Percentiles rank a stretch among this genome's conserved stretches.
Conservation (phyloP, 2,888 invertebrate species). For the Mycalesis mineus region DNA sequence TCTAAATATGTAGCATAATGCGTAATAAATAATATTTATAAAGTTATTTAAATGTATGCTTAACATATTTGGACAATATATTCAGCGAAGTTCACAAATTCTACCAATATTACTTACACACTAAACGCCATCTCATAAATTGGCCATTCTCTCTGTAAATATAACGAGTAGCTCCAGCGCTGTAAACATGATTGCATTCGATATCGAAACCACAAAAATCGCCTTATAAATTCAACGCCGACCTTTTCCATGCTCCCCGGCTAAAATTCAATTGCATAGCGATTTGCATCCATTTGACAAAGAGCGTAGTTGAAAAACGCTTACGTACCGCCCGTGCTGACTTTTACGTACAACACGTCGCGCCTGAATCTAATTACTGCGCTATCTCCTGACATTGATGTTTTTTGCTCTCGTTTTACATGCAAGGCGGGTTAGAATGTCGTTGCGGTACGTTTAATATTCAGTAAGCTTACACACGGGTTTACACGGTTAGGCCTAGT, state of each 20-base stretch:
- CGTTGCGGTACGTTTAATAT: conserved; percentile 1
- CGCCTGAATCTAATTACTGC: conserved; percentile 37
- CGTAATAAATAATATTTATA: no score
- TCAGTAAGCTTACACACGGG: neutral
- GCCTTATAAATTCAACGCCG: neutral
- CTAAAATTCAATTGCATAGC: conserved; percentile 27
- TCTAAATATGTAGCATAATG: no score
- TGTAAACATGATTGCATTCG: neutral
- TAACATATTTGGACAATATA: no score
- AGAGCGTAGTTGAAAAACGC: conserved; percentile 28
- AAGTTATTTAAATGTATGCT: no score
- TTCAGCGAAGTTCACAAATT: no score
- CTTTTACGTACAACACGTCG: conserved; percentile 32
- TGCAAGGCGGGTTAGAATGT: conserved; percentile 15
- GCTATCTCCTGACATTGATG: conserved; percentile 25
- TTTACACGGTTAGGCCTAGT: neutral
- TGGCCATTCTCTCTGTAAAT: neutral
- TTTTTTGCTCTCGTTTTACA: conserved; percentile 23
- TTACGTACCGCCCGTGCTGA: conserved; percentile 31
- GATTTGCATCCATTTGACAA: conserved; percentile 28
- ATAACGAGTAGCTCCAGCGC: neutral
- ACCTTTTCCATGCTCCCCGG: conserved; percentile 1
- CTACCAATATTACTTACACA: no score
- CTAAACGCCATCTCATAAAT: no score
- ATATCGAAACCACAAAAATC: neutral